Evolutionary conservation across 2,113 vertebrate genomes (phyloP).

Genomic region (Dermatemys mawii): DNA sequence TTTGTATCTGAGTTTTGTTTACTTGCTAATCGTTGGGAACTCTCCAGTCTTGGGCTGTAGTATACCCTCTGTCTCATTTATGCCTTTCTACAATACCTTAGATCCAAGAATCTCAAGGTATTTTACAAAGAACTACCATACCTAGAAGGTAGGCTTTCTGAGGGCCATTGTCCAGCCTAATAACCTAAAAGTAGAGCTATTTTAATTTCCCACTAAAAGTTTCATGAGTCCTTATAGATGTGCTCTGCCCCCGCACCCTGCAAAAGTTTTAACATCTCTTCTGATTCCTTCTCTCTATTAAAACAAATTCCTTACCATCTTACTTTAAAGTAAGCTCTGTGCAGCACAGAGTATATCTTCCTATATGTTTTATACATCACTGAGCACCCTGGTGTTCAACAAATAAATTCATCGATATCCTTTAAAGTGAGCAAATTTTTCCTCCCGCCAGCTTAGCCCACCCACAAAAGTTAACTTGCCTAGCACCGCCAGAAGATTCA

Average conservation of each 20-base stretch:
- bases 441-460: background rate
- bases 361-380: background rate
- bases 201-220: conserved; percentile 7
- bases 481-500: background rate
- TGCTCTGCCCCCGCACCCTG: background rate
- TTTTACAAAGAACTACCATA: conserved; percentile 19
- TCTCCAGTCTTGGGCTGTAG: conserved; percentile 18
- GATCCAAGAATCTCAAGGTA: background rate
- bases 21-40: background rate
- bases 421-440: background rate
- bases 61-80: background rate
- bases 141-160: conserved; percentile 36
- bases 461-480: background rate
- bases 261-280: background rate
- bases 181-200: conserved; percentile 31
- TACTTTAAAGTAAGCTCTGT: background rate
- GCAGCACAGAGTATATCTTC: background rate
- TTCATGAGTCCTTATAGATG: background rate
- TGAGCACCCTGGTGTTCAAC: background rate
- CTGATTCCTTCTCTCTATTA: background rate
- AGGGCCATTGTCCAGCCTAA: conserved; percentile 17
- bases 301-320: background rate
- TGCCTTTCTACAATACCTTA: background rate
- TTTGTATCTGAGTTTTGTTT: conserved; percentile 2
- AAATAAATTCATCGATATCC: background rate